A percentile compares a stretch with the other conserved stretches of the same genome.
Conservation (phyloP, 2,797 vertebrate genomes). For the Rhinogobio ventralis region DNA sequence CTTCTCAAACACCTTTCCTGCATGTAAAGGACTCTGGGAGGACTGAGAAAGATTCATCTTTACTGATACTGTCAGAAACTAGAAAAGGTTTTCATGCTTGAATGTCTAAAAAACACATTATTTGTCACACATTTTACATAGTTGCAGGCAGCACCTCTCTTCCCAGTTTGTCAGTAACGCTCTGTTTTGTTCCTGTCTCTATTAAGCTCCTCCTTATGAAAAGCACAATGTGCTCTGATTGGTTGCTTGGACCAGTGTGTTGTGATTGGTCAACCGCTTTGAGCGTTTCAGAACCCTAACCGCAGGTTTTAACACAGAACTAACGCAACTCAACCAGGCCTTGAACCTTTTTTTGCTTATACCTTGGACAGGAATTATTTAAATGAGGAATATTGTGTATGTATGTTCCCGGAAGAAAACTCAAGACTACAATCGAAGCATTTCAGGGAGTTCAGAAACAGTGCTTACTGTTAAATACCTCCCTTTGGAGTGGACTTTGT, state of each 20-base stretch:
- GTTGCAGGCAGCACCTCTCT: neutral
- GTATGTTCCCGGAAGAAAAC: neutral
- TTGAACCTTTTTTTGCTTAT: neutral
- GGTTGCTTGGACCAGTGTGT: neutral
- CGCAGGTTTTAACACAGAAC: too few relatives aligned
- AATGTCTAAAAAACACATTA: neutral
- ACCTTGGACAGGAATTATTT: neutral
- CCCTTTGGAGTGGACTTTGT: neutral
- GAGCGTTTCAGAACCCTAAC: neutral
- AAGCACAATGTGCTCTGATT: neutral
- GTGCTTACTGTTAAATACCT: neutral
- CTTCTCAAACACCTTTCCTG: constrained; percentile 43
- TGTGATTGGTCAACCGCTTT: neutral
- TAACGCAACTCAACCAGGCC: neutral
- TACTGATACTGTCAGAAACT: neutral
- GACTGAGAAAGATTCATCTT: constrained; percentile 21
- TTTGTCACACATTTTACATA: neutral
- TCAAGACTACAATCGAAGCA: neutral
- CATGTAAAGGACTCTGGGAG: constrained; percentile 28
- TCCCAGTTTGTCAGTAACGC: neutral
- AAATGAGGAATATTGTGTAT: neutral
- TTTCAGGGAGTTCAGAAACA: neutral
- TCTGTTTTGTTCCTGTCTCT: neutral
- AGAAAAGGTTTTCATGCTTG: neutral
- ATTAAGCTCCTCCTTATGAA: neutral